Base-by-base conservation (phyloP, 2,797 vertebrate genomes). In the Fistularia commersonii region DNA sequence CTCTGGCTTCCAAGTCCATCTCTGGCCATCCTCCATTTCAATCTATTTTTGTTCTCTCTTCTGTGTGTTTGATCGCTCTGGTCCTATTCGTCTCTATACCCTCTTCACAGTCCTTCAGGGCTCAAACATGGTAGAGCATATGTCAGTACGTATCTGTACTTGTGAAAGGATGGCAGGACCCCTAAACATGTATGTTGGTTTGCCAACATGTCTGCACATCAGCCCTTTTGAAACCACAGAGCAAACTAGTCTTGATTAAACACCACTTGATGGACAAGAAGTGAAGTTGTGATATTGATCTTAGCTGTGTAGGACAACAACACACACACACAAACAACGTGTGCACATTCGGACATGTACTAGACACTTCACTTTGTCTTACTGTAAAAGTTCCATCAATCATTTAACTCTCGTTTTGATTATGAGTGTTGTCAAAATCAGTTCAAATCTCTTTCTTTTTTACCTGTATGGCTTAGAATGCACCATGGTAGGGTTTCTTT, bases 241-340 rank as follows among this genome's bases (percentile, higher is more conserved):
- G 67, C 58, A 55, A 54, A 61, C 73, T 65, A 34, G 66, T 69
- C 69, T 66, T 75, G 74, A 85, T 81, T 74, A 83, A 77, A 79
- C 68, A 42, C 61, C 66, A 57, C 79, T 80, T 71, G 77, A 71
- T 72, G 72, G 51, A 7, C 23, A 43, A 39, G 59, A 62, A 61
- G 48, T 64, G 72, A 73, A 71, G 42, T 51, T 68, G 56, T 12
- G 49, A 54, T 69, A 57, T 77, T 77, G 77, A 79, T 77, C 78
- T 69, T 11, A 40, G 41, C 59, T 39, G 52, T 57, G 64, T 78
- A 8, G 1, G 13, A 74, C 74, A 23, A 23, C 23, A 46, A 8
- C 48, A 55, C 31, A 47, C 32, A 42, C 49, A 41, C 32, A 10
- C 1, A 32, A 11, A n/a, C 8, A 54, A 23, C 23, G 23, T 23